Evolutionary conservation across 2,113 vertebrate species (phyloP), one percentile per base, ranked within the genome.

Genomic region (Panthera uncia): DNA sequence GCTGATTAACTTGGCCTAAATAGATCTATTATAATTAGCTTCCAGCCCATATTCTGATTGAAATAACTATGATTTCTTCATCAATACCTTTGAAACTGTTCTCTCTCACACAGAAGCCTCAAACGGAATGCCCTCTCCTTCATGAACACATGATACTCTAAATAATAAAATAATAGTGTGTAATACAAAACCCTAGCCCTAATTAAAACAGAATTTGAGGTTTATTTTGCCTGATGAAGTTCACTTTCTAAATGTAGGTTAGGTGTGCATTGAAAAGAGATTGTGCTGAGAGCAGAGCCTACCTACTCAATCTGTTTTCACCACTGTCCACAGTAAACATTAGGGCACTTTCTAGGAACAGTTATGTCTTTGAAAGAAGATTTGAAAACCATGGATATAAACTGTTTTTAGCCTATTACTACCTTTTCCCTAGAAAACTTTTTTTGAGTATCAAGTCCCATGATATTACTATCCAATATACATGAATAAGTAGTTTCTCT

Each of bases 41-140:
- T 83, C 23, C 50, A 50, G 16, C 1, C 27, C 12, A 12, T 55
- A n/a, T 82, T 52, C 50, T 88, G 29, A 29, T 55, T 55, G 55
- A 93, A 89, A 76, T 74, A 82, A 15, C 31, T 76, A 33, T 27
- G 7, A n/a, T 91, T 78, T 93, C 33, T 95, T 95, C 57, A 68
- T 1, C 33, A n/a, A 71, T 81, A 25, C 0, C 25, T 94, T 80
- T 71, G 36, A 82, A 93, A 45, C 13, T 19, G 23, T 68, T 87
- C 19, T 61, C 7, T 79, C 15, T 45, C 66, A 80, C 13, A 23
- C 15, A 73, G 25, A 80, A 31, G 4, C 69, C 55, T 21, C 66
- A 23, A 68, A 76, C 16, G 50, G 45, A 95, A 63, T 36, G 15
- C 25, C 31, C 48, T 94, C 38, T 92, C 18, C 10, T 87, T 45